phyloP scores from a whole-genome alignment of 1,140 invertebrate genomes.

The Hesperophylax magnus region DNA sequence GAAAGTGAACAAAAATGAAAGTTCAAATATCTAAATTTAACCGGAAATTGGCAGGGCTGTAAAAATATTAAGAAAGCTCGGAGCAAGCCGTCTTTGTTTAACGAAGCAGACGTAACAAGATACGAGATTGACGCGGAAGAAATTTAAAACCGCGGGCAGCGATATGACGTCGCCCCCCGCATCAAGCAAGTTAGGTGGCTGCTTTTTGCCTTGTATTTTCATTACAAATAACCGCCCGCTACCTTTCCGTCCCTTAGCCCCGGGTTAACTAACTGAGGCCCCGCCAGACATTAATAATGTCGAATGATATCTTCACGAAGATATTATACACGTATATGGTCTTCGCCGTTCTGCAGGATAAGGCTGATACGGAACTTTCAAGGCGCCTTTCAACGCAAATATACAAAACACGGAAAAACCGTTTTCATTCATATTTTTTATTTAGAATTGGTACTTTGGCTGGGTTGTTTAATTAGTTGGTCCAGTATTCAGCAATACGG shows the following conservation, averaged over 20 bases:
- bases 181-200: slow-evolving; percentile 47
- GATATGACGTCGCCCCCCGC: slow-evolving; percentile 23
- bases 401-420: not conserved
- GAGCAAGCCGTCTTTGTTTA: not conserved
- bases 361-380: not conserved
- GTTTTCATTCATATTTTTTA: too few species aligned
- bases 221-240: slow-evolving; percentile 48
- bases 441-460: too few species aligned
- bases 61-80: slow-evolving; percentile 8
- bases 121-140: not conserved
- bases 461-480: slow-evolving; percentile 2
- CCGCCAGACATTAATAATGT: slow-evolving; percentile 54
- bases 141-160: slow-evolving; percentile 37
- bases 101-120: slow-evolving; percentile 18
- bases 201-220: slow-evolving; percentile 38
- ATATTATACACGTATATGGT: slow-evolving; percentile 1
- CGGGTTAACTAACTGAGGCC: slow-evolving; percentile 20
- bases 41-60: not conserved
- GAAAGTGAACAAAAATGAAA: slow-evolving; percentile 12
- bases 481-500: not conserved
- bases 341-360: slow-evolving; percentile 16
- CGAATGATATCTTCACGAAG: slow-evolving; percentile 51
- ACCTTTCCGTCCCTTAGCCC: slow-evolving; percentile 20
- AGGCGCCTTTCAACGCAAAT: not conserved
- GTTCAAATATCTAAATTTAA: not conserved